phyloP scores from a whole-genome alignment of 2,797 vertebrate genomes.

The Rallus crepitans region DNA sequence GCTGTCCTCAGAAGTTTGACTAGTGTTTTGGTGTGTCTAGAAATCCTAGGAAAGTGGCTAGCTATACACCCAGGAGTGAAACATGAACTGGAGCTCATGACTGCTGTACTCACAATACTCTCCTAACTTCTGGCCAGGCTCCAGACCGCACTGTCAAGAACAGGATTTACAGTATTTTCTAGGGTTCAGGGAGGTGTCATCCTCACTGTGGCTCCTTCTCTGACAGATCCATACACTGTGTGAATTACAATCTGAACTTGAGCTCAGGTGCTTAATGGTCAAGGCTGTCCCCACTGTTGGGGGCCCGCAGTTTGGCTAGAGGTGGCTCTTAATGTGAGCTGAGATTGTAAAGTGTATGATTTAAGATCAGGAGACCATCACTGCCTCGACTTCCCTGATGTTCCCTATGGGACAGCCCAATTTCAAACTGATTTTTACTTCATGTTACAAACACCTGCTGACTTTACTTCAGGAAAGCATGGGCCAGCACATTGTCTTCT shows the following conservation, averaged over 20 bases:
- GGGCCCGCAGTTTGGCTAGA: neutral
- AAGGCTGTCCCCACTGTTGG: neutral
- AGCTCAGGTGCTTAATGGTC: neutral
- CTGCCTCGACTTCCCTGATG: neutral
- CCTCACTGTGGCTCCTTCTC: rapidly evolving
- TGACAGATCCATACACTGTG: rapidly evolving
- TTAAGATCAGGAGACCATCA: neutral
- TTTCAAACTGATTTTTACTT: neutral
- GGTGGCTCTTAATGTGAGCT: neutral
- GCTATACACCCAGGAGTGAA: neutral
- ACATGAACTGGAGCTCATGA: neutral
- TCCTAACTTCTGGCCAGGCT: neutral
- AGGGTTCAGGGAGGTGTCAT: neutral
- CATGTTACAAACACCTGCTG: neutral
- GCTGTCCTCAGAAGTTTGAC: neutral
- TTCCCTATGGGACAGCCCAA: neutral
- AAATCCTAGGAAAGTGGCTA: neutral
- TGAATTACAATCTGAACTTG: neutral
- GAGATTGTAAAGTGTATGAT: neutral
- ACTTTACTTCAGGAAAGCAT: neutral
- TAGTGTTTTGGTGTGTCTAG: neutral
- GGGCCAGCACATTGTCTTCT: too few relatives aligned
- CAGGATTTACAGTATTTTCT: neutral
- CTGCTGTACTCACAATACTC: neutral
- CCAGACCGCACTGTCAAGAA: neutral